Evolutionary conservation across 1,140 invertebrate genomes (phyloP), one percentile per base, ranked within the genome.

Genomic region (Berghia stephanieae): DNA sequence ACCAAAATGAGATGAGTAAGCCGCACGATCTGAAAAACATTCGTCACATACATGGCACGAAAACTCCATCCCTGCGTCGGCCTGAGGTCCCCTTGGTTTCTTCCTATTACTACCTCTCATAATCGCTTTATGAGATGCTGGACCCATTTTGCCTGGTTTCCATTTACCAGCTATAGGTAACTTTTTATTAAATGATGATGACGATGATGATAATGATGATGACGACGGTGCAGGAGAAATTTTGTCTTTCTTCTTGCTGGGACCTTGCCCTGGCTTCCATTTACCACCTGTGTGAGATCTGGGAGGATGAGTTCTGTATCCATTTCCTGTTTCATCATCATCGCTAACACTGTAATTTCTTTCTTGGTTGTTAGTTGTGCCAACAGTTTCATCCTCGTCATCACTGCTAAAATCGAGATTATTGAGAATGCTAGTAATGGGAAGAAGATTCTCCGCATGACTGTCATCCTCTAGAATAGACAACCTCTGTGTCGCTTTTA

Each of bases 141-240:
- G 71, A 0, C 60, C 72, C 8, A 79, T 43, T 31, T 81, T 55
- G 34, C 83, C 84, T 40, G 81, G 81, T 79, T 80, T 81, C 81
- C 81, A 83, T 49, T 84, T 83, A 3, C 81, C 81, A 8, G 80
- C 80, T 49, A 76, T 67, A 46, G 71, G 60, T 44, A 68, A 46
- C 38, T 40, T 44, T 3, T 60, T 60, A n/a, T 75, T 46, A n/a
- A 36, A 21, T 31, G 34, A n/a, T 67, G 8, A 44, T 40, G 16
- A 31, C 44, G 24, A 93, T 93, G 69, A 94, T 91, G 94, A 94
- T 95, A 90, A 94, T 94, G 8, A 94, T 94, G 86, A 92, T 92
- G 0, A 93, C 91, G 94, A 94, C 94, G 90, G 94, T 94, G 5
- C 94, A 94, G 86, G 92, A 92, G 0, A 93, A 94, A n/a, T n/a